Base-by-base conservation (phyloP, 2,797 vertebrate species). In the Bradypus variegatus region DNA sequence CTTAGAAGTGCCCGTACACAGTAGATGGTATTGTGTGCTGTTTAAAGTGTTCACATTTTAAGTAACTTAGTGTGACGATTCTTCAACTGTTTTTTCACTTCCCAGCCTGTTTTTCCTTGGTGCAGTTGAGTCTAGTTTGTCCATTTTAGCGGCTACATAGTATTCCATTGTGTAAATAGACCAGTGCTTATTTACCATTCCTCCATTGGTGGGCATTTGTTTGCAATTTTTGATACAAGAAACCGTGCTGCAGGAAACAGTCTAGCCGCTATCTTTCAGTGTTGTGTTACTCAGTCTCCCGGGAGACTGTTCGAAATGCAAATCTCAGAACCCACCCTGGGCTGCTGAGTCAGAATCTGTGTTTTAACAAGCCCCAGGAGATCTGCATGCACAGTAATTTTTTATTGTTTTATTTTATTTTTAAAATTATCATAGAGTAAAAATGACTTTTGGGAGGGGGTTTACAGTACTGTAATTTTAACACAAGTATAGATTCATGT, bases 181-280 rank as follows among this genome's bases (percentile, higher is more conserved):
- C 21, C 18, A 19, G 7, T 2, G 8, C 4, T 48, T 48, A 9
- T 27, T 36, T 8, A 16, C 55, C 18, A 4, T 55, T 19, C 55
- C 55, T 55, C 19, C 1, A 55, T 6, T 14, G 13, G 55, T 19
- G 19, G 55, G 5, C 55, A 5, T 19, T 55, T 18, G 55, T 18
- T 50, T 14, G 38, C 48, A 25, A 16, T 41, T 70, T 29, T 18
- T 85, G 36, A 31, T 6, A 0, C 12, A 10, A 2, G 13, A 3
- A 1, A 45, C 27, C 9, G 19, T 3, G 55, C 41, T 2, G 8
- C 14, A 0, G 1, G 5, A 33, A 16, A 13, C 8, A 2, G 33
- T 14, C 19, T 15, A 25, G 70, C 1, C 3, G 33, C 2, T 0
- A 2, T 58, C 23, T 36, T 45, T 64, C 1, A 4, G n/a, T 11